Conservation (phyloP, 2,888 invertebrate genomes). For the Philopedon plagiatum region DNA sequence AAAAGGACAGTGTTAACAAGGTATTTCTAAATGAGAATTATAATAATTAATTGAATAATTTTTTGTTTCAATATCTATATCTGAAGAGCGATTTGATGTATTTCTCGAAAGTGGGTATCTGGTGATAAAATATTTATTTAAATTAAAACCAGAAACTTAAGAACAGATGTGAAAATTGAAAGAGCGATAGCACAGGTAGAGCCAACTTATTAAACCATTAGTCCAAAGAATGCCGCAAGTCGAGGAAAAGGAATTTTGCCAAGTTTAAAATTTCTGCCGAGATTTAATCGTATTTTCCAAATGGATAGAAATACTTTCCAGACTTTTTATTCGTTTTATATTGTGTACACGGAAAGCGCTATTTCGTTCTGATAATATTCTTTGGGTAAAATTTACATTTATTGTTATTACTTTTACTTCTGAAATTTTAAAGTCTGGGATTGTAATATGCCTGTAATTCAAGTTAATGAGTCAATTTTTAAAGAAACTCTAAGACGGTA, state of each 20-base stretch:
- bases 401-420: slow-evolving; percentile 56
- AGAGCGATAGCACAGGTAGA: slow-evolving; percentile 11
- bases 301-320: slow-evolving; percentile 25
- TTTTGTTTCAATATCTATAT: too few species aligned
- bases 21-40: too few species aligned
- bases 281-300: slow-evolving; percentile 31
- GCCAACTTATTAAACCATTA: slow-evolving; percentile 24
- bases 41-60: too few species aligned
- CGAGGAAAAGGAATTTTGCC: neutral
- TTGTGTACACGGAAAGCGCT: slow-evolving; percentile 21
- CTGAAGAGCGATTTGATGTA: too few species aligned
- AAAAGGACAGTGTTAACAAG: too few species aligned
- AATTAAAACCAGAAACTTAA: neutral
- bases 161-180: neutral
- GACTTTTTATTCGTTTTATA: slow-evolving; percentile 22
- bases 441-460: slow-evolving; percentile 48
- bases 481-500: slow-evolving; percentile 41
- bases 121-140: neutral
- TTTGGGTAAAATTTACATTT: slow-evolving; percentile 53
- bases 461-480: slow-evolving; percentile 52
- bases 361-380: slow-evolving; percentile 40
- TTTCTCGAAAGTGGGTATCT: too few species aligned
- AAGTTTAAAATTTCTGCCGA: slow-evolving; percentile 18
- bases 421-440: slow-evolving; percentile 39
- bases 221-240: slow-evolving; percentile 2